A percentile compares a stretch with the other conserved stretches of the same genome.
These are phyloP conservation scores for Stegodyphus mimosarum DNA, from an alignment of 1,140 invertebrate genomes.

Conservation along the genomic window DNA sequence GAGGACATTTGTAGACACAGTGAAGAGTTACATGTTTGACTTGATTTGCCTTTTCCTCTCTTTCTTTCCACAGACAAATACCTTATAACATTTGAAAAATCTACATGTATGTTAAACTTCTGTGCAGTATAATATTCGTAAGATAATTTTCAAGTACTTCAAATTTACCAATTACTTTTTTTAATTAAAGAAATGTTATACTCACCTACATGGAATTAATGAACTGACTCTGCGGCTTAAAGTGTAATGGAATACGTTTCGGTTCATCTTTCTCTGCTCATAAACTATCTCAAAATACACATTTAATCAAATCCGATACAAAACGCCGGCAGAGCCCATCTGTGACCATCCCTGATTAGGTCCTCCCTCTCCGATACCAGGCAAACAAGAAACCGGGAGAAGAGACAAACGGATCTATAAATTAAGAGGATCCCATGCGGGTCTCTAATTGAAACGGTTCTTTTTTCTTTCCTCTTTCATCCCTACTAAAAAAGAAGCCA, in stretches of 20 bases:
- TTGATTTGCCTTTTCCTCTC: too few species aligned
- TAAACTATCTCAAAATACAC: not conserved
- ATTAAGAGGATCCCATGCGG: constrained; percentile 24
- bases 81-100: too few species aligned
- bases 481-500: not conserved
- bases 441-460: constrained; percentile 8
- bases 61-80: too few species aligned
- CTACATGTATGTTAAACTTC: too few species aligned
- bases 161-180: not conserved
- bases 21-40: too few species aligned
- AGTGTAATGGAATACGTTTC: not conserved
- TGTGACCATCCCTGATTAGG: not conserved
- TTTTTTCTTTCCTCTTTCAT: not conserved
- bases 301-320: not conserved
- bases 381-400: constrained; percentile 19
- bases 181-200: not conserved
- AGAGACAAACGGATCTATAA: constrained; percentile 7
- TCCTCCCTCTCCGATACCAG: not conserved
- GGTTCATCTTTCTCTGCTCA: not conserved
- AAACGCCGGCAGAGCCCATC: not conserved
- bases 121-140: too few species aligned
- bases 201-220: not conserved
- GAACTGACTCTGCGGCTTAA: not conserved
- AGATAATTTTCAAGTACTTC: not conserved
- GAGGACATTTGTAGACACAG: too few species aligned